Conservation (phyloP, 2,113 vertebrate species). For the Istiophorus platypterus region DNA sequence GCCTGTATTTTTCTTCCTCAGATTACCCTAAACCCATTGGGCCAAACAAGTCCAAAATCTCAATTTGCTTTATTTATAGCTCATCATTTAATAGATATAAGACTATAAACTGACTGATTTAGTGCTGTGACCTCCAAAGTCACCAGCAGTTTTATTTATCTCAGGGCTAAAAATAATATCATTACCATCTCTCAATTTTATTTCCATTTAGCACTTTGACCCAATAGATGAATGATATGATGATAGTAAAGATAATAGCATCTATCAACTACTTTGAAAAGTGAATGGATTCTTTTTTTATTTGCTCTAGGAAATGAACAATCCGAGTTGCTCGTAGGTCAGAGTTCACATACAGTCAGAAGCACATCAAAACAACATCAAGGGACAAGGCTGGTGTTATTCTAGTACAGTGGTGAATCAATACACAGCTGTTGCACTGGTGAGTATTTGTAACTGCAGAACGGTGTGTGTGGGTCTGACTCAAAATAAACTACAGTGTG, state of each 20-base stretch:
- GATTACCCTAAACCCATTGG: background rate
- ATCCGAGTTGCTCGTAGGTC: background rate
- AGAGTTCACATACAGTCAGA: background rate
- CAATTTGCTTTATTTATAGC: conserved; percentile 29
- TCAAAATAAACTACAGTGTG: background rate
- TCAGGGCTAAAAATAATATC: conserved; percentile 9
- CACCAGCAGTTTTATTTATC: conserved; percentile 21
- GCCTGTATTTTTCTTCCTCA: background rate
- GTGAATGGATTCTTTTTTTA: background rate
- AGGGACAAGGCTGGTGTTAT: too few relatives aligned
- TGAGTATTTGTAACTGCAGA: too few relatives aligned
- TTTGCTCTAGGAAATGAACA: background rate
- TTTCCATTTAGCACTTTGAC: background rate
- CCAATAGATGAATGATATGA: background rate
- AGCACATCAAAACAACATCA: too few relatives aligned
- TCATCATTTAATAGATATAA: conserved; percentile 12
- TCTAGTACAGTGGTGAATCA: background rate
- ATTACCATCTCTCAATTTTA: background rate
- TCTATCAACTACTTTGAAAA: background rate
- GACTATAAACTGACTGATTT: conserved; percentile 26
- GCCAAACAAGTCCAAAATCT: background rate
- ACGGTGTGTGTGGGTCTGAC: background rate
- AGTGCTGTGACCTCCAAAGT: conserved; percentile 42
- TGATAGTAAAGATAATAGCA: background rate
- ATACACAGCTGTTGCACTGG: background rate